Conservation (phyloP, 2,797 vertebrate genomes). For the Trematomus bernacchii region DNA sequence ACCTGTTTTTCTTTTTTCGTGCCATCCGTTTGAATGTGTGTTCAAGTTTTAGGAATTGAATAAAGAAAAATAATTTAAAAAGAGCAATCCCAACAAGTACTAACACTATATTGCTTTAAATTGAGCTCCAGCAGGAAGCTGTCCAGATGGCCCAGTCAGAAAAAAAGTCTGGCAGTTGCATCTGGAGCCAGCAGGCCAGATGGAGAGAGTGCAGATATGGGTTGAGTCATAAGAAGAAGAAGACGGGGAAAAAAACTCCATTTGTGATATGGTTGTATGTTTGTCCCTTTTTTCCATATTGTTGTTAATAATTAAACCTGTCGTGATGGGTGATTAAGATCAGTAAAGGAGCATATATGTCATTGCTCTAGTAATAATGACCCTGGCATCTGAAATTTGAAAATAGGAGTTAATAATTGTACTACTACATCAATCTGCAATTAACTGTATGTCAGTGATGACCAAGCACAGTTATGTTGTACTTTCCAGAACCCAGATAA, state of each 20-base stretch:
- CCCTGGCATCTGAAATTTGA: background rate
- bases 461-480: background rate
- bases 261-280: constrained; percentile 42
- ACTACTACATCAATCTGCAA: background rate
- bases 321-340: constrained; percentile 11
- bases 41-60: constrained; percentile 63
- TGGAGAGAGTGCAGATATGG: constrained; percentile 76
- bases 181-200: constrained; percentile 84
- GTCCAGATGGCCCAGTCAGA: constrained; percentile 80
- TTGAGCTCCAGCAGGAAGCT: constrained; percentile 69
- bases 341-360: background rate
- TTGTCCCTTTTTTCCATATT: constrained; percentile 32
- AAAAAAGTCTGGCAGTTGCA: constrained; percentile 78
- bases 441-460: background rate
- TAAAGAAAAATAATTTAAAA: constrained; percentile 45
- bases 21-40: constrained; percentile 72
- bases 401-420: background rate
- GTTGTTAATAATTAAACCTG: constrained; percentile 23
- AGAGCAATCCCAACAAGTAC: constrained; percentile 65
- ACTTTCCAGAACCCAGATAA: background rate
- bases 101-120: constrained; percentile 74
- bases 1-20: constrained; percentile 63
- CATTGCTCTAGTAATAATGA: background rate
- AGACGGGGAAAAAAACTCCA: constrained; percentile 34
- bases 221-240: constrained; percentile 65